These are phyloP conservation scores for Pegoplata infirma DNA, from an alignment of 2,888 invertebrate genomes.

Conservation along the genomic window DNA sequence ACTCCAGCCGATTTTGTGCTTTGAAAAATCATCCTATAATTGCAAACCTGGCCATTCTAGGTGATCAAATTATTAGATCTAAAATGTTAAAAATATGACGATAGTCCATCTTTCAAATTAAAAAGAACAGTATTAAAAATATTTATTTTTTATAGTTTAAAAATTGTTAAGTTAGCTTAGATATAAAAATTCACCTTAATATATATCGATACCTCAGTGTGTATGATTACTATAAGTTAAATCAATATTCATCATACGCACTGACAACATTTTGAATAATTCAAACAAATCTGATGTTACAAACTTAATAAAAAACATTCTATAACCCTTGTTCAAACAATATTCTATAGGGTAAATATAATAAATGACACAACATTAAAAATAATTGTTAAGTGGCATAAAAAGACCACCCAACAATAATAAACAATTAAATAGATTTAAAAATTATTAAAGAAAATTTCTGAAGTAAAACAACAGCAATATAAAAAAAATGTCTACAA, in stretches of 20 bases:
- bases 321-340: neutral
- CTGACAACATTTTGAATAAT: neutral
- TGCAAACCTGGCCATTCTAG: no score
- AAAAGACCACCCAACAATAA: neutral
- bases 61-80: no score
- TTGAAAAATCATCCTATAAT: no score
- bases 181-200: no score
- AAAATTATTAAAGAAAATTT: slow-evolving; percentile 31
- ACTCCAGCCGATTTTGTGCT: no score
- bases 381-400: neutral
- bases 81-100: no score
- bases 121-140: no score
- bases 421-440: slow-evolving; percentile 32
- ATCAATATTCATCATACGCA: neutral
- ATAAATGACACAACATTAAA: neutral
- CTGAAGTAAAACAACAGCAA: neutral
- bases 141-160: no score
- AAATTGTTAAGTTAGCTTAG: no score
- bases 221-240: neutral
- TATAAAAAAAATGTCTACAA: slow-evolving; percentile 9
- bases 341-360: neutral
- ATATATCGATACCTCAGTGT: neutral
- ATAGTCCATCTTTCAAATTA: no score
- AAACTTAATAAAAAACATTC: neutral
- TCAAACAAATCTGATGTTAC: neutral